Conservation (phyloP, 2,113 vertebrate genomes). For the Ahaetulla prasina region DNA sequence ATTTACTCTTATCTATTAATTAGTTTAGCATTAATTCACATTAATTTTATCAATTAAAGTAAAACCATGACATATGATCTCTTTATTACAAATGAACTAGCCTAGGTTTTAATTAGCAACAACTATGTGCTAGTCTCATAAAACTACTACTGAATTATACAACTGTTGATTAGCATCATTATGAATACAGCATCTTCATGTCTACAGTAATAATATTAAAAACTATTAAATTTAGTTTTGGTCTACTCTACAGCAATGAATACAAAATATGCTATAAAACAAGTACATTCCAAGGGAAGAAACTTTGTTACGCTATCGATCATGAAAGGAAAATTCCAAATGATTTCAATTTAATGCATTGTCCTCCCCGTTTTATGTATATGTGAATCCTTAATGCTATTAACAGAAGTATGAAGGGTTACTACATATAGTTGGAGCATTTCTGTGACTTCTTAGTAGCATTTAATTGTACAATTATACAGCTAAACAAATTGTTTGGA, state of each 20-base stretch:
- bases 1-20: background rate
- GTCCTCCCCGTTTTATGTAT: background rate
- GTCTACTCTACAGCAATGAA: background rate
- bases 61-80: background rate
- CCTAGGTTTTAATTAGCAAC: background rate
- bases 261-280: background rate
- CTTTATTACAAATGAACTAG: background rate
- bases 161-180: background rate
- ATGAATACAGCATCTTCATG: background rate
- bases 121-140: background rate
- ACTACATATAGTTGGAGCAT: background rate
- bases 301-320: background rate
- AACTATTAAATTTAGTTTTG: background rate
- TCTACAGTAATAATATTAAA: background rate
- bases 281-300: background rate
- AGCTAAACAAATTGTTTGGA: background rate
- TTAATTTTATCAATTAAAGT: background rate
- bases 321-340: background rate
- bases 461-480: background rate
- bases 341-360: background rate
- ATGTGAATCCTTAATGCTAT: background rate
- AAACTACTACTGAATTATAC: background rate
- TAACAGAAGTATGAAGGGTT: background rate
- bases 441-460: background rate
- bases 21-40: background rate